These are phyloP conservation scores for Seriola rivoliana DNA, from an alignment of 2,113 vertebrate species.

Conservation along the genomic window DNA sequence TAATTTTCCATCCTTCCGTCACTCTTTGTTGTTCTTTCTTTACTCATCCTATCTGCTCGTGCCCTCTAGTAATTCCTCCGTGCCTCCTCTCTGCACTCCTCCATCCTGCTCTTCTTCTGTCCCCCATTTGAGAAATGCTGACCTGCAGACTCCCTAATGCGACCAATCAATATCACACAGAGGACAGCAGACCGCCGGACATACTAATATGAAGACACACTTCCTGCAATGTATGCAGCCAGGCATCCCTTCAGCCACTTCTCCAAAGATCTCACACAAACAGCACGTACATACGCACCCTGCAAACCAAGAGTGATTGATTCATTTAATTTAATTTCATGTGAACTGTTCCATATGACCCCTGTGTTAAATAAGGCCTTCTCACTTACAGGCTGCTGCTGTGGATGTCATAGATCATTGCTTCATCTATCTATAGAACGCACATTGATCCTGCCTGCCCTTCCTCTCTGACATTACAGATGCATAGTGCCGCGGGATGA, in stretches of 20 bases:
- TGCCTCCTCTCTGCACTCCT: conserved; percentile 40
- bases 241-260: conserved; percentile 29
- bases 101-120: conserved; percentile 44
- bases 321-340: conserved; percentile 66
- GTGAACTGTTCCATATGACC: conserved; percentile 60
- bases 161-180: conserved; percentile 77
- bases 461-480: conserved; percentile 74
- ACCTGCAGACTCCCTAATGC: conserved; percentile 73
- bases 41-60: conserved; percentile 15
- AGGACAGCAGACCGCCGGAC: conserved; percentile 65
- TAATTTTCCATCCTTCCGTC: conserved; percentile 24
- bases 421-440: conserved; percentile 78
- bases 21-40: background rate
- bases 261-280: conserved; percentile 12
- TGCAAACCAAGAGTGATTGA: conserved; percentile 57
- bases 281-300: conserved; percentile 5
- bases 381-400: conserved; percentile 57
- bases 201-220: conserved; percentile 72
- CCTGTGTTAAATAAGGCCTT: conserved; percentile 61
- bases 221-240: conserved; percentile 48
- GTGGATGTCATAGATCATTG: conserved; percentile 77
- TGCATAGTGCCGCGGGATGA: conserved; percentile 50
- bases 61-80: conserved; percentile 32
- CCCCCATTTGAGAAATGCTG: conserved; percentile 69
- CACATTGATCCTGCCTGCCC: conserved; percentile 76